Percentiles rank a stretch among this genome's conserved stretches.
phyloP scores from a whole-genome alignment of 2,113 vertebrate species.

The Nibea coibor region DNA sequence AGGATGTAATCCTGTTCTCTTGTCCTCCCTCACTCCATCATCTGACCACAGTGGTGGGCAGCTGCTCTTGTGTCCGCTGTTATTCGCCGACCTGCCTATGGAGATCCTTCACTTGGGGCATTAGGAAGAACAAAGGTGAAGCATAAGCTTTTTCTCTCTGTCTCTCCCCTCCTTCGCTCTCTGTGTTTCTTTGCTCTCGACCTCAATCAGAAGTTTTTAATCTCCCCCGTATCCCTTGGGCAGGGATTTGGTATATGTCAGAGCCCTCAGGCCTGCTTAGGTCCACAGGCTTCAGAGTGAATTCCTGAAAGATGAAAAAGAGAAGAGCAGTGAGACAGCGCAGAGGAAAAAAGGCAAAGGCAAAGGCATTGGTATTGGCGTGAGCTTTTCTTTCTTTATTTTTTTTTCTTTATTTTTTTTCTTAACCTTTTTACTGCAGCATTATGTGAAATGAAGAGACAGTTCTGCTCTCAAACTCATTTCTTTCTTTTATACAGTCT shows the following conservation, averaged over 20 bases:
- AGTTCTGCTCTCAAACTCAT: slow-evolving; percentile 45
- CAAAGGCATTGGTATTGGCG: slow-evolving; percentile 63
- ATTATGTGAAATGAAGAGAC: slow-evolving; percentile 56
- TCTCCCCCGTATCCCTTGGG: slow-evolving; percentile 67
- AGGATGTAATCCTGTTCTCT: slow-evolving; percentile 55
- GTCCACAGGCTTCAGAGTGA: slow-evolving; percentile 71
- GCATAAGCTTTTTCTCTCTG: slow-evolving; percentile 62
- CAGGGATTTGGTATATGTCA: slow-evolving; percentile 74
- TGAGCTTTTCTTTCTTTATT: slow-evolving; percentile 54
- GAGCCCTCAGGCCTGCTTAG: slow-evolving; percentile 71
- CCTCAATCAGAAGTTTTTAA: slow-evolving; percentile 80
- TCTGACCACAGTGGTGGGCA: slow-evolving; percentile 65
- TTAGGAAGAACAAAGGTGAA: slow-evolving; percentile 78
- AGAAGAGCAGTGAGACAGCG: slow-evolving; percentile 67
- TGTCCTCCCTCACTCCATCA: slow-evolving; percentile 69
- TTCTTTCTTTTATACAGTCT: slow-evolving; percentile 40
- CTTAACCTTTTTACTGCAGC: slow-evolving; percentile 56
- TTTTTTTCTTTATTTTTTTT: slow-evolving; percentile 33
- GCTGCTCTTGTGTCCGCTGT: slow-evolving; percentile 57
- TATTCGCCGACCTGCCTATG: slow-evolving; percentile 61
- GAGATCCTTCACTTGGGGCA: slow-evolving; percentile 70
- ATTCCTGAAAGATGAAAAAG: slow-evolving; percentile 82
- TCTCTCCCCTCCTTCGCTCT: slow-evolving; percentile 37
- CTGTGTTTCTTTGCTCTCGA: slow-evolving; percentile 61
- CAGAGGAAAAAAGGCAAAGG: slow-evolving; percentile 42